These are phyloP conservation scores for Loripinus fragilis DNA, from an alignment of 2,888 invertebrate species.

Conservation along the genomic window DNA sequence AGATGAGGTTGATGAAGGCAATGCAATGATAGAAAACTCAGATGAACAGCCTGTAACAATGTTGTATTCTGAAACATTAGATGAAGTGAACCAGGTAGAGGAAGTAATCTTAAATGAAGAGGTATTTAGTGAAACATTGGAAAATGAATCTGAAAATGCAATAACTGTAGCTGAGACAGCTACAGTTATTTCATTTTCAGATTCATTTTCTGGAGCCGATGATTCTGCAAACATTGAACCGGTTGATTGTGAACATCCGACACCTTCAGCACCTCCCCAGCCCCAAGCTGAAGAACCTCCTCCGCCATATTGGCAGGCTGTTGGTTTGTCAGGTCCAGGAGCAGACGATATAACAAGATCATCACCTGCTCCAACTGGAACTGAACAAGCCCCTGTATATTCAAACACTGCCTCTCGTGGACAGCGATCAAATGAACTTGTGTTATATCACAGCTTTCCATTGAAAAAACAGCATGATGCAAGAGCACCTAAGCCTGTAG, in stretches of 20 bases:
- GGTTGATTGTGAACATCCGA: constrained; percentile 7
- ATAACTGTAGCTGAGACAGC: constrained; percentile 8
- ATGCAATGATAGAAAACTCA: background rate
- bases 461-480: constrained; percentile 41
- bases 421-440: constrained; percentile 22
- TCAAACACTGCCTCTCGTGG: constrained; percentile 1
- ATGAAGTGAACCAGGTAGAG: background rate
- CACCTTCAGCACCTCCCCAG: constrained; percentile 33
- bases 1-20: background rate
- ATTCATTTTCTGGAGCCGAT: background rate
- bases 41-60: constrained; percentile 10
- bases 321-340: constrained; percentile 43
- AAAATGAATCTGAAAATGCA: background rate
- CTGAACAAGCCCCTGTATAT: background rate
- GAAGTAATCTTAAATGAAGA: background rate
- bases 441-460: constrained; percentile 54
- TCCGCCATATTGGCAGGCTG: constrained; percentile 63
- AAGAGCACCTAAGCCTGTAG: constrained; percentile 28
- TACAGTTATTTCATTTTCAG: too few species aligned
- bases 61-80: constrained; percentile 6
- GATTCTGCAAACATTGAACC: background rate
- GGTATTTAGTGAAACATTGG: background rate
- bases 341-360: constrained; percentile 15
- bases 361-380: background rate
- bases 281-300: constrained; percentile 41